A percentile compares a stretch with the other conserved stretches of the same genome.
Evolutionary conservation across 2,888 invertebrate genomes (phyloP).

Genomic region (Exocentrus adspersus): DNA sequence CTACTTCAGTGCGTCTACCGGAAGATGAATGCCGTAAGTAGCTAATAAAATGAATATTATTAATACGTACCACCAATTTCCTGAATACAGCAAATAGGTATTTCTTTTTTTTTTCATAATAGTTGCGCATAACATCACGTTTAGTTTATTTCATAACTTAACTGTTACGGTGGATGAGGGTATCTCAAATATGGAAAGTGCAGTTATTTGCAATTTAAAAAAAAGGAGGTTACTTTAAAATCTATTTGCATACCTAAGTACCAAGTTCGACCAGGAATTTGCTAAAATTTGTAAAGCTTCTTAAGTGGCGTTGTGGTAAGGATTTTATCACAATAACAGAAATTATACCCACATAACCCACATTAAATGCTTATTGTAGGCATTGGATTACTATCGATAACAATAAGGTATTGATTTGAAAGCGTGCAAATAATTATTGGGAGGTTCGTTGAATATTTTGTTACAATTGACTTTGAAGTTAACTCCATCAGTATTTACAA

Average conservation of each 20-base stretch:
- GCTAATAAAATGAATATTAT: conserved; percentile 23
- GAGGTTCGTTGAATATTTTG: too few species aligned
- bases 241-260: neutral
- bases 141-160: neutral
- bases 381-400: too few species aligned
- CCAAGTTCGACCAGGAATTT: too few species aligned
- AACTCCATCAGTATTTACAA: too few species aligned
- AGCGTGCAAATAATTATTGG: too few species aligned
- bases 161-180: conserved; percentile 1
- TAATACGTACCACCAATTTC: neutral
- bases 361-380: too few species aligned
- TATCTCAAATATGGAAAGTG: conserved; percentile 3
- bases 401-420: too few species aligned
- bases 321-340: too few species aligned
- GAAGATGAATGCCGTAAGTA: conserved; percentile 81
- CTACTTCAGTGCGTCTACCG: conserved; percentile 82
- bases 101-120: neutral
- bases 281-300: too few species aligned
- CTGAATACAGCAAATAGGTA: neutral
- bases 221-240: neutral
- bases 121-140: neutral
- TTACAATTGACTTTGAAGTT: too few species aligned
- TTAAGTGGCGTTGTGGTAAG: too few species aligned
- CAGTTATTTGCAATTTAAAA: neutral
- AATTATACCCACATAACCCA: too few species aligned